A percentile compares a stretch with the other conserved stretches of the same genome.
Conservation (phyloP, 2,888 invertebrate genomes). For the Lampropteryx suffumata region DNA sequence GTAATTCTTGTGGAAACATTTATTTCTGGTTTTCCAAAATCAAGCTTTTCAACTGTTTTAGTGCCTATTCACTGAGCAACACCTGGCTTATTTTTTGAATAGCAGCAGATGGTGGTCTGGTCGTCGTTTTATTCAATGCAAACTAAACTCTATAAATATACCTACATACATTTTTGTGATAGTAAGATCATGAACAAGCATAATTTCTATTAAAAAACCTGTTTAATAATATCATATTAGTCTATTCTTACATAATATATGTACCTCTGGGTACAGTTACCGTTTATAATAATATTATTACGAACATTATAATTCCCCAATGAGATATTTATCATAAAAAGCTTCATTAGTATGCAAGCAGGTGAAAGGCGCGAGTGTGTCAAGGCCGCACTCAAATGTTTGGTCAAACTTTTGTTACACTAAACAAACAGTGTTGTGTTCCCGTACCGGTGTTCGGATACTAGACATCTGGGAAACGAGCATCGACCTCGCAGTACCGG, state of each 20-base stretch:
- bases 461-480: constrained; percentile 36
- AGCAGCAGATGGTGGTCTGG: no score
- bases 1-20: no score
- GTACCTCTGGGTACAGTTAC: neutral
- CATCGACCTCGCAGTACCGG: constrained; percentile 39
- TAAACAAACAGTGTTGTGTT: constrained; percentile 11
- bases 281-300: constrained; percentile 6
- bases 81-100: no score
- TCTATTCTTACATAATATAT: neutral
- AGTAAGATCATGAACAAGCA: no score
- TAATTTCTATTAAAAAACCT: no score
- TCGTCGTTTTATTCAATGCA: no score
- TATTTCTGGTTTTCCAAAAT: no score
- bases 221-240: no score
- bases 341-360: constrained; percentile 26
- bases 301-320: constrained; percentile 3
- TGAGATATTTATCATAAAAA: constrained; percentile 10
- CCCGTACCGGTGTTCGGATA: constrained; percentile 24
- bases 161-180: no score
- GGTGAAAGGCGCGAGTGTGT: constrained; percentile 30
- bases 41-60: no score
- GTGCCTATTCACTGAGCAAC: no score
- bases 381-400: constrained; percentile 29
- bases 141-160: no score
- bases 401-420: constrained; percentile 12